Evolutionary conservation across 2,113 vertebrate genomes (phyloP).

Genomic region (Rhinogobius similis): DNA sequence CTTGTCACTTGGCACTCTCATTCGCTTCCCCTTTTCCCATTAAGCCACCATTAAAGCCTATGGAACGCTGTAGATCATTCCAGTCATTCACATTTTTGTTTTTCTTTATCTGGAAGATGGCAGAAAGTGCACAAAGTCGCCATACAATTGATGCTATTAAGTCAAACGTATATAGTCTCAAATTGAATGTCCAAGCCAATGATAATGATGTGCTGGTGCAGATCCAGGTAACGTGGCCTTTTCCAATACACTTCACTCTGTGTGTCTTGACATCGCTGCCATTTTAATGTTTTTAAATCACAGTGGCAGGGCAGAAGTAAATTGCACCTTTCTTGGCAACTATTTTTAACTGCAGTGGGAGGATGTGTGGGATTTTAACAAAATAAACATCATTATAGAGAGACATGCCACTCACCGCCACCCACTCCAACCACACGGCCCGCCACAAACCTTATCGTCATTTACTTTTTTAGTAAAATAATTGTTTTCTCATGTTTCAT

Average conservation of each 20-base stretch:
- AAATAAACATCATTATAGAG: slow-evolving; percentile 11
- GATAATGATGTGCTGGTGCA: neutral
- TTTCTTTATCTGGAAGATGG: slow-evolving; percentile 9
- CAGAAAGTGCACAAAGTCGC: neutral
- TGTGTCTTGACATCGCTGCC: slow-evolving; percentile 2
- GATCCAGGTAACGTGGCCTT: neutral
- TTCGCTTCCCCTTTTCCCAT: slow-evolving; percentile 49
- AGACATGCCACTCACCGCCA: slow-evolving; percentile 8
- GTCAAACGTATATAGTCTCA: neutral
- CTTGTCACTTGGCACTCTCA: slow-evolving; percentile 51
- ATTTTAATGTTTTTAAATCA: slow-evolving; percentile 6
- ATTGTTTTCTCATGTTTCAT: neutral
- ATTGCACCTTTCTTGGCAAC: slow-evolving; percentile 4
- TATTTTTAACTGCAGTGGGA: slow-evolving; percentile 3
- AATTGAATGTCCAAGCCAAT: neutral
- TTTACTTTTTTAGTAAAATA: neutral
- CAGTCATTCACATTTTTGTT: slow-evolving; percentile 30
- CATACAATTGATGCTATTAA: neutral
- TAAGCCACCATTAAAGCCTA: slow-evolving; percentile 21
- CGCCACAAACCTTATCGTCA: neutral
- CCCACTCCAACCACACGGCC: neutral
- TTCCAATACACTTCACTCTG: neutral
- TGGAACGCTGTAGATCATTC: slow-evolving; percentile 41
- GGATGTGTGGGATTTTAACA: neutral
- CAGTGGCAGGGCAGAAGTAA: neutral